Evolutionary conservation across 1,140 invertebrate species (phyloP).

Genomic region (Ceratosolen solmsi): DNA sequence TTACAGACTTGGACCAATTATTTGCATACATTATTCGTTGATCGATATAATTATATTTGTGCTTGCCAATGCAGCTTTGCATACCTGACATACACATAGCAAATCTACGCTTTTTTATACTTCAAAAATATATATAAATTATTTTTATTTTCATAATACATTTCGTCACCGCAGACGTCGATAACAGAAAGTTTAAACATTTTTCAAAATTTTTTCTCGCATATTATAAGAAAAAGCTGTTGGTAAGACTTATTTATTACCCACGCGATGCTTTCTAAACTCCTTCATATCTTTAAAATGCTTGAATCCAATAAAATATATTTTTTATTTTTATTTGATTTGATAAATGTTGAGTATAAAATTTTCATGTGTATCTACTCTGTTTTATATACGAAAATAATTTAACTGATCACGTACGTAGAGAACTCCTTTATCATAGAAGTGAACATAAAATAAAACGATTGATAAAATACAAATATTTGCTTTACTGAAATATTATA

Average conservation of each 20-base stretch:
- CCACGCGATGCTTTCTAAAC: background rate
- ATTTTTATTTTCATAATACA: background rate
- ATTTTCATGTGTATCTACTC: background rate
- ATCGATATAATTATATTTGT: constrained; percentile 12
- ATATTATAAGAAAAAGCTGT: background rate
- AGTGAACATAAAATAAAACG: background rate
- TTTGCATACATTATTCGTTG: constrained; percentile 27
- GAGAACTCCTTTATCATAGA: too few relatives aligned
- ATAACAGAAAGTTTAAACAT: background rate
- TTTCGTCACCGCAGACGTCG: background rate
- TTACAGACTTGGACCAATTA: background rate
- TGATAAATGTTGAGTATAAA: background rate
- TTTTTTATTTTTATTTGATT: background rate
- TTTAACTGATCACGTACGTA: background rate
- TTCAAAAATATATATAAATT: too few relatives aligned
- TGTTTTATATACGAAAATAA: background rate
- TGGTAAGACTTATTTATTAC: background rate
- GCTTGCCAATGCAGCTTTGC: background rate
- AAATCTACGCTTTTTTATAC: too few relatives aligned
- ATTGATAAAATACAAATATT: background rate
- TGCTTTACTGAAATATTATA: too few relatives aligned
- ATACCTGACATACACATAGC: background rate
- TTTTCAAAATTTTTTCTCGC: background rate
- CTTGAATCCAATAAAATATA: background rate
- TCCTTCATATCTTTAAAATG: background rate